Base-by-base conservation (phyloP, 2,888 invertebrate species). In the Miltochrista miniata region DNA sequence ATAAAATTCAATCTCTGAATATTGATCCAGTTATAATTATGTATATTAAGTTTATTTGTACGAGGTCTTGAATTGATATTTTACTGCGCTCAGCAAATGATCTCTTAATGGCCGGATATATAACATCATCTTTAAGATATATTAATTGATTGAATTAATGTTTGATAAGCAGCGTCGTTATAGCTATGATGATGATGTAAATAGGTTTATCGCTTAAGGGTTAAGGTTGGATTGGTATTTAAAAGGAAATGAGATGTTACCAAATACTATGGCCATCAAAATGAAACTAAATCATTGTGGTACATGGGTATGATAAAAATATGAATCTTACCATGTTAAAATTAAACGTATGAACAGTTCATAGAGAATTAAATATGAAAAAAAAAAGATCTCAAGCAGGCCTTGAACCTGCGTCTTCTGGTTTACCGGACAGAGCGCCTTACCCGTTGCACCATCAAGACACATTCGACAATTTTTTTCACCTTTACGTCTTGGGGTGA, bases 11-110 rank as follows among this genome's bases (percentile, higher is more conserved):
- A n/a, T n/a, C n/a, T n/a, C n/a, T n/a, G n/a, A 24, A 4, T 24
- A 24, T 24, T 24, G 18, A 24, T n/a, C n/a, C n/a, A n/a, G n/a
- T n/a, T n/a, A n/a, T n/a, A 60, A 53, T 58, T 57, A 55, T 57
- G 53, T 63, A 51, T 59, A 10, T 31, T 9, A 15, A 37, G 37
- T 50, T n/a, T 43, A 42, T 4, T 13, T 30, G 13, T 56, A 40
- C 30, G 29, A 45, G 46, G 30, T 47, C 24, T 48, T 43, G 39
- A 51, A 42, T 39, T 47, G 34, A 9, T 46, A 44, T 40, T 35
- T 45, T 42, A 42, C 30, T 34, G 39, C 34, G 30, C 31, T 39
- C 31, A 14, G 39, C 49, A 39, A 49, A 40, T 36, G 12, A 52
- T 34, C 9, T 39, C 43, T 40, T 49, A 49, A 45, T 54, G 42